Conservation (phyloP, 1,140 invertebrate species). For the Achroia grisella region DNA sequence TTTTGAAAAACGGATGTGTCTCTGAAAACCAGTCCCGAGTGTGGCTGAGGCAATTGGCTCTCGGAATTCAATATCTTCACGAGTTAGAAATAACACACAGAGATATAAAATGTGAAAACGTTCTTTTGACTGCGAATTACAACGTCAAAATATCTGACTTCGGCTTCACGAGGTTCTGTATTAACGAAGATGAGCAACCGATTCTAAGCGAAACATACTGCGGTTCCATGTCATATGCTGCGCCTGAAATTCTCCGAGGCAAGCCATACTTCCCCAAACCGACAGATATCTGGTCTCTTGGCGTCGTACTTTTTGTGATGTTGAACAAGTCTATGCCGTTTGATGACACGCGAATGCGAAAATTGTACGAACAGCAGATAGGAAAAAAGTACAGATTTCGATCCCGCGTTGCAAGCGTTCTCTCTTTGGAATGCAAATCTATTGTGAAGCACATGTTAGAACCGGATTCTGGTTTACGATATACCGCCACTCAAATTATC, state of each 20-base stretch:
- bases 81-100: conserved; percentile 82
- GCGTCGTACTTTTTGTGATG: conserved; percentile 81
- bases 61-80: conserved; percentile 82
- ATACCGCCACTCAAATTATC: conserved; percentile 44
- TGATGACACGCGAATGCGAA: conserved; percentile 82
- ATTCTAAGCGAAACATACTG: conserved; percentile 81
- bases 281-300: conserved; percentile 81
- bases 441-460: conserved; percentile 77
- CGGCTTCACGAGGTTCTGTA: conserved; percentile 79
- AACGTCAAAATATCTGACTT: conserved; percentile 87
- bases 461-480: conserved; percentile 71
- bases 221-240: conserved; percentile 81
- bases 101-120: conserved; percentile 87
- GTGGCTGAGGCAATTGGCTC: conserved; percentile 80
- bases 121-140: conserved; percentile 80
- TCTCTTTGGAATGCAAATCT: conserved; percentile 73
- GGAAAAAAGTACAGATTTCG: conserved; percentile 79
- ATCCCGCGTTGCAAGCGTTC: conserved; percentile 68
- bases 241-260: conserved; percentile 80
- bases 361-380: conserved; percentile 78
- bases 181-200: conserved; percentile 70
- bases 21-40: conserved; percentile 77
- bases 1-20: conserved; percentile 77
- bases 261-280: conserved; percentile 78
- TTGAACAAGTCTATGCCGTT: conserved; percentile 88